These are phyloP conservation scores for Calliopsis andreniformis DNA, from an alignment of 1,140 invertebrate species.

Conservation along the genomic window DNA sequence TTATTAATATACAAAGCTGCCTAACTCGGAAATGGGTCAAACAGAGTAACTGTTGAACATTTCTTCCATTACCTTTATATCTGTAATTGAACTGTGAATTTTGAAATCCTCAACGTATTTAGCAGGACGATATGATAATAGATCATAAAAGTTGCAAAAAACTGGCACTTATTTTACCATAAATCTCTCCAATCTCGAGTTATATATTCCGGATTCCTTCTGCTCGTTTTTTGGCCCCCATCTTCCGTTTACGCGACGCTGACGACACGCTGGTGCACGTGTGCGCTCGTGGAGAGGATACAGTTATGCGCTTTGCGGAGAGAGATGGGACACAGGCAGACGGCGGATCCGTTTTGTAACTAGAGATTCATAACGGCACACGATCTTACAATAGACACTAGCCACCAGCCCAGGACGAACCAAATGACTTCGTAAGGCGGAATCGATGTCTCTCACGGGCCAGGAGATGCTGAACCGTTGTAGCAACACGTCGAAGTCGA, in stretches of 20 bases:
- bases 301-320: constrained; percentile 68
- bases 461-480: neutral
- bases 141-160: no score
- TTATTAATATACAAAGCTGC: no score
- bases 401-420: constrained; percentile 35
- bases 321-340: constrained; percentile 49
- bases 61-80: no score
- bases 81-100: no score
- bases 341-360: constrained; percentile 68
- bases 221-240: neutral
- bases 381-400: constrained; percentile 66
- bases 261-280: constrained; percentile 47
- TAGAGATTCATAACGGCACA: constrained; percentile 74
- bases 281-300: constrained; percentile 62
- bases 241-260: constrained; percentile 15
- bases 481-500: no score
- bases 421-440: constrained; percentile 35
- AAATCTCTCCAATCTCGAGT: constrained; percentile 44
- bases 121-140: no score
- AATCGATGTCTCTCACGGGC: constrained; percentile 46
- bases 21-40: no score
- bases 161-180: no score
- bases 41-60: no score
- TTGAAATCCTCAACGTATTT: no score
- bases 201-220: constrained; percentile 42